Base-by-base conservation (phyloP, 2,888 invertebrate genomes). In the Vanessa cardui region DNA sequence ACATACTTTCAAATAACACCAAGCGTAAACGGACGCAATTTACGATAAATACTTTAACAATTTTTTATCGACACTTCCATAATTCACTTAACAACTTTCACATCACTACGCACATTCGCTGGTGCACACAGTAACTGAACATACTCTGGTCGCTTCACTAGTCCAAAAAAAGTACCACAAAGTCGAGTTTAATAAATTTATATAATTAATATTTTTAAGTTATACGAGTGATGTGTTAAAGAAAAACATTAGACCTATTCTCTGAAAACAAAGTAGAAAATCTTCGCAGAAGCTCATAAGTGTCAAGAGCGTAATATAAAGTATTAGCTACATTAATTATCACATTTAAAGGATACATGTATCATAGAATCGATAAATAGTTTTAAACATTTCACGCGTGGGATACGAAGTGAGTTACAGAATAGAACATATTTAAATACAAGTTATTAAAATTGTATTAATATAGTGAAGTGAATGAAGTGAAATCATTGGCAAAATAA, bases 101-200 rank as follows among this genome's bases (percentile, higher is more conserved):
- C 78, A 75, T 73, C 76, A 73, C 75, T 75, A 70, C 31, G 60
- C 52, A 39, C 59, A 50, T 50, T 62, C 60, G 18, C 44, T 46
- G 39, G 46, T 64, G 67, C 56, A 70, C 71, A 76, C 80, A 83
- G 83, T 83, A 68, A 78, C 77, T 72, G 75, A 77, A 78, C 75
- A 75, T 68, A 65, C 76, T 74, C 74, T 75, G 77, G 71, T 70
- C 76, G 74, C 73, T 64, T 74, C 75, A 77, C 79, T 78, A 76
- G 76, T 77, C 73, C 60, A 73, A 71, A 69, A n/a, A 58, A 44
- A 45, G n/a, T 33, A 26, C 73, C 60, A 39, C 46, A n/a, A 20
- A 62, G 33, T 26, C 26, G 46, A 47, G 1, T 1, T 26, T 58
- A 47, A 54, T 45, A 50, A 21, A 58, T 21, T 21, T 33, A 39